Base-by-base conservation (phyloP, 2,113 vertebrate genomes). In the Lamprologus ornatipinnis region DNA sequence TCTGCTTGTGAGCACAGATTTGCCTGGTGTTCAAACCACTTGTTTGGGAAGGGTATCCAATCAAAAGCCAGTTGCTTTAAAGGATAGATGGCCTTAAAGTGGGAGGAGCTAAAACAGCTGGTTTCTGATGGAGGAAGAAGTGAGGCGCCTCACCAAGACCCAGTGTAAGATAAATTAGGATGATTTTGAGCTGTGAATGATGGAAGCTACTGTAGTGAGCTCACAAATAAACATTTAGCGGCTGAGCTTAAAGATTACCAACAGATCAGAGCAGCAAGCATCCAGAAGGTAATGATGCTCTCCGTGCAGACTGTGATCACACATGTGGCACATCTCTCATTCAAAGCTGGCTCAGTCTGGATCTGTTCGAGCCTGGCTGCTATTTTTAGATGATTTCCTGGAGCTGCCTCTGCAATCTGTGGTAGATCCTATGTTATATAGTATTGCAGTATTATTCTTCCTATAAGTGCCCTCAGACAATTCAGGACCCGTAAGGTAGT, bases 251-350 rank as follows among this genome's bases (percentile, higher is more conserved):
- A 47, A 47, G 13, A 47, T 45, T 0, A 73, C 9, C 40, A 47
- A 7, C 40, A 47, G 40, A 73, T 73, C 40, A 47, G 21, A 47
- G 5, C 40, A 47, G 23, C n/a, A 28, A 26, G 40, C 9, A 47
- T 73, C 6, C 40, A 75, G 40, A 47, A 75, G 14, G 21, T 45
- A 45, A 15, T 75, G 40, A 75, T 75, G 23, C 9, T 75, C 21
- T 42, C 68, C 8, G 40, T 28, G n/a, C n/a, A n/a, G n/a, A n/a
- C n/a, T n/a, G 68, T 28, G 68, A 75, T 47, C 40, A 75, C 68
- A 17, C 23, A 19, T 75, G 40, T 2, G 23, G 40, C 23, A 17
- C 17, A 28, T 3, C 23, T 28, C 14, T 45, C 68, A 26, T 75
- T 28, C 14, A 47, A 28, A 45, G 8, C 33, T 21, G 63, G 19